Conservation (phyloP, 2,888 invertebrate species). For the Euclidia mi region DNA sequence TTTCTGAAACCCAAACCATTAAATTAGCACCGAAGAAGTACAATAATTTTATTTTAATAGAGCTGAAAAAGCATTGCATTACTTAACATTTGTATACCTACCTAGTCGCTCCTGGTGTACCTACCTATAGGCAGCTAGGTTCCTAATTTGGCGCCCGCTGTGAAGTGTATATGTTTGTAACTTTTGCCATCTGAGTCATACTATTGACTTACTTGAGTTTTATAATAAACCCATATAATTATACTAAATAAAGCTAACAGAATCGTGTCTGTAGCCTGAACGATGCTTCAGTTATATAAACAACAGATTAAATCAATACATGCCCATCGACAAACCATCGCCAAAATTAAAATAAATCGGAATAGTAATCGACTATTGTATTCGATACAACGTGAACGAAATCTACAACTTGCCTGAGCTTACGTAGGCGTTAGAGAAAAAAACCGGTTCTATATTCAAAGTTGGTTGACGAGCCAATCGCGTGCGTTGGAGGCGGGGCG, state of each 20-base stretch:
- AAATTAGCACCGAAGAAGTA: too few species aligned
- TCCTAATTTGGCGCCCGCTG: too few species aligned
- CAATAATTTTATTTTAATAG: too few species aligned
- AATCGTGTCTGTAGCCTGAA: neutral
- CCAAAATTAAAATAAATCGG: constrained; percentile 45
- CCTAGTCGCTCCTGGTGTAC: too few species aligned
- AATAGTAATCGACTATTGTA: constrained; percentile 48
- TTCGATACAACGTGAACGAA: constrained; percentile 55
- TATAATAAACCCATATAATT: too few species aligned
- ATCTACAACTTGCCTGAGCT: constrained; percentile 67
- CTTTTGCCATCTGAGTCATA: too few species aligned
- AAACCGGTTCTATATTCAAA: constrained; percentile 89
- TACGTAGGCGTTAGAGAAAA: constrained; percentile 88
- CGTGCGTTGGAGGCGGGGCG: constrained; percentile 85
- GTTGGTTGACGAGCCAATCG: constrained; percentile 83
- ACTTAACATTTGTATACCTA: too few species aligned
- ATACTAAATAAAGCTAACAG: neutral
- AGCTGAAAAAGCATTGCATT: too few species aligned
- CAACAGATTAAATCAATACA: constrained; percentile 35
- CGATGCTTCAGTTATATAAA: constrained; percentile 19
- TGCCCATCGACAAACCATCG: constrained; percentile 19
- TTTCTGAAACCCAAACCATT: too few species aligned
- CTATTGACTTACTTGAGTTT: too few species aligned
- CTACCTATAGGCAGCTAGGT: too few species aligned
- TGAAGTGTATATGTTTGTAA: too few species aligned